A percentile compares a stretch with the other conserved stretches of the same genome.
These are phyloP conservation scores for Lasiurus cinereus DNA, from an alignment of 2,113 vertebrate genomes.

Conservation along the genomic window DNA sequence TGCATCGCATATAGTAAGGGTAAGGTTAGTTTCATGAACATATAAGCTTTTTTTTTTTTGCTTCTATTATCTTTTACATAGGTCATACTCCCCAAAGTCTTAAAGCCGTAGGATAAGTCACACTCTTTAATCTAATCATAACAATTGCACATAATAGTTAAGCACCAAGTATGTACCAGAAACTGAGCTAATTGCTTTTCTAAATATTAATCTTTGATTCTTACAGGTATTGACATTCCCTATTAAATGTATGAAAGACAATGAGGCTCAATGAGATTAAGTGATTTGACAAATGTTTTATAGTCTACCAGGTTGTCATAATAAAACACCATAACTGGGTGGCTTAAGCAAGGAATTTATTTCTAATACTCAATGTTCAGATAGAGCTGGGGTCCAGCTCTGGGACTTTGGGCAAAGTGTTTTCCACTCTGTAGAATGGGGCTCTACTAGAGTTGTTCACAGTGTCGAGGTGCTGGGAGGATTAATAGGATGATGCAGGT, in stretches of 20 bases:
- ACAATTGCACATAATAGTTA: background rate
- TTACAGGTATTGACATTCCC: background rate
- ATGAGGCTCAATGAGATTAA: background rate
- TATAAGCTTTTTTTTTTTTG: background rate
- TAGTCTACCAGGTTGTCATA: background rate
- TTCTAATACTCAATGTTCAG: background rate
- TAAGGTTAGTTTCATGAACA: background rate
- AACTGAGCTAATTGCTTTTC: background rate
- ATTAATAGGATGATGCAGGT: accelerated
- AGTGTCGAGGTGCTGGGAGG: background rate
- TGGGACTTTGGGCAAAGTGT: background rate
- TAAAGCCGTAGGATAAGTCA: too few species aligned
- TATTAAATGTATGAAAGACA: background rate
- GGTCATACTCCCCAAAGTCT: background rate
- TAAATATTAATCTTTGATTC: background rate
- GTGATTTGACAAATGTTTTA: background rate
- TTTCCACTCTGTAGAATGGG: accelerated
- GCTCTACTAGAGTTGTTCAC: background rate
- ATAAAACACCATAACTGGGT: background rate
- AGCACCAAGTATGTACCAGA: background rate
- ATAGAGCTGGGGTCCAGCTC: background rate
- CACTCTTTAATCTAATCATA: background rate
- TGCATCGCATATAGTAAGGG: background rate
- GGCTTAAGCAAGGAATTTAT: background rate
- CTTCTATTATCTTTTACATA: background rate